Base-by-base conservation (phyloP, 1,140 invertebrate species). In the Drosophila littoralis region DNA sequence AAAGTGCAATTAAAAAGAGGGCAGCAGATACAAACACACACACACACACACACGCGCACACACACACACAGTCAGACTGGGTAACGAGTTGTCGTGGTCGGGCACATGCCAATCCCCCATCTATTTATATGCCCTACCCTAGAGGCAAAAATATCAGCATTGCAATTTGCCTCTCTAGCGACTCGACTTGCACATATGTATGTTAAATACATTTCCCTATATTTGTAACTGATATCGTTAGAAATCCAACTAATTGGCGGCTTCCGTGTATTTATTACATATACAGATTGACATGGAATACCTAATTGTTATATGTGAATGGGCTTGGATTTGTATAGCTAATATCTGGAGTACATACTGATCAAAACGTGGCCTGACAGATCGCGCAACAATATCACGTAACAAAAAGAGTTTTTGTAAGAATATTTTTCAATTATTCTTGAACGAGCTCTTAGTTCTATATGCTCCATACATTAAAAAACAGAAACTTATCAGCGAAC, bases 81-180 rank as follows among this genome's bases (percentile, higher is more conserved):
- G 17, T 35, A 15, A 71, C 52, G 60, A 79, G 42, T 59, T 63
- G 81, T 79, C 64, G 40, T 58, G 1, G 40, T 45, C 48, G 51
- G 61, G 28, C 50, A 12, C 66, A 52, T 60, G 66, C 54, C 38
- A 55, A 46, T 15, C 68, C 51, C 65, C 72, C 46, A 65, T 69
- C 67, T 88, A 81, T 71, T 64, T 82, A 40, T 77, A 68, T 79
- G 76, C 79, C 67, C 83, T 77, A 83, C 76, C 82, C 79, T 63
- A 77, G 68, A 64, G 61, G 57, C 72, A 50, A 46, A 74, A 48
- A 60, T 59, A 61, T 65, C 40, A 48, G 64, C 50, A 83, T 70
- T 69, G 65, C 63, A 65, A 81, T 66, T 63, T 75, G 68, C 66
- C 76, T 46, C 77, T 28, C 22, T 28, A 5, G 79, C 81, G 48